phyloP scores from a whole-genome alignment of 2,113 vertebrate species.

The Ceratotherium simum region DNA sequence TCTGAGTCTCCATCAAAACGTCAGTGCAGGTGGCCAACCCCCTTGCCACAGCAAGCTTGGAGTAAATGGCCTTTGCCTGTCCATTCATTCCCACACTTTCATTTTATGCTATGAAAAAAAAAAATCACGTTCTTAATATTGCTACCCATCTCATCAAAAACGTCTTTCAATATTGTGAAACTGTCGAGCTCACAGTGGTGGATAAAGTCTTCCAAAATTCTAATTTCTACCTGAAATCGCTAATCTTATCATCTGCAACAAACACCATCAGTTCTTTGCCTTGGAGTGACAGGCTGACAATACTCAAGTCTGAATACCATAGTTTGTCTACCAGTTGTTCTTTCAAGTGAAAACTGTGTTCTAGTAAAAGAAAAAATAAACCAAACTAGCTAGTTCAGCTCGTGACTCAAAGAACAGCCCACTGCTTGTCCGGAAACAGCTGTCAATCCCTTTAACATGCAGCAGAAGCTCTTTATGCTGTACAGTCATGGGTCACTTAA shows the following conservation, averaged over 20 bases:
- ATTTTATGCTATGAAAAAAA: rapidly evolving
- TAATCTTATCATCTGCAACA: background rate
- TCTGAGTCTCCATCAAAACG: too few species aligned
- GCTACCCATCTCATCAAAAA: too few species aligned
- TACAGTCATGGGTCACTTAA: too few species aligned
- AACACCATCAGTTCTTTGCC: background rate
- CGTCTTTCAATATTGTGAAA: background rate
- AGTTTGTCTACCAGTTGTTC: rapidly evolving
- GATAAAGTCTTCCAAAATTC: background rate
- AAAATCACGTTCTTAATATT: background rate
- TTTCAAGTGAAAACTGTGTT: background rate
- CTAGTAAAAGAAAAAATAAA: background rate
- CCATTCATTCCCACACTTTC: background rate
- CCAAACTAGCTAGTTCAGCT: background rate
- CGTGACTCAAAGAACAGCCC: too few species aligned
- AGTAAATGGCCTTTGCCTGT: rapidly evolving
- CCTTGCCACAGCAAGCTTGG: rapidly evolving
- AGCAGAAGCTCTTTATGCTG: too few species aligned
- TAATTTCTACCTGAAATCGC: too few species aligned
- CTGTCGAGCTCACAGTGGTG: too few species aligned
- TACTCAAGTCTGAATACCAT: too few species aligned
- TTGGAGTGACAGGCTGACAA: rapidly evolving
- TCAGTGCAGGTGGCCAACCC: rapidly evolving
- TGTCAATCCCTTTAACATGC: background rate
- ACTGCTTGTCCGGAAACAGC: too few species aligned